These are phyloP conservation scores for Fistularia commersonii DNA, from an alignment of 2,797 vertebrate genomes.

Conservation along the genomic window DNA sequence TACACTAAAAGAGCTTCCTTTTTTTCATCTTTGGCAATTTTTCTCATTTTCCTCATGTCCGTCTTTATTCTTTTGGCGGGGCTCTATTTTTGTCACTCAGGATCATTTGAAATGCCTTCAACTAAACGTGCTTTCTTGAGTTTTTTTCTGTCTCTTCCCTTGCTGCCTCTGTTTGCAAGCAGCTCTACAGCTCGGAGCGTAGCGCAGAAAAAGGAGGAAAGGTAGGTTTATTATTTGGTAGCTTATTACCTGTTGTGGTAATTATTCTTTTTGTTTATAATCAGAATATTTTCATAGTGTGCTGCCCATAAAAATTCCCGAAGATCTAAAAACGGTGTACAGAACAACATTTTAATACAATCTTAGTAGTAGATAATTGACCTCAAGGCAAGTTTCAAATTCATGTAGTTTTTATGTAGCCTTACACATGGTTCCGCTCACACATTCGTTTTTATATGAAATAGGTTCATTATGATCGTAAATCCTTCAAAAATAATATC, in stretches of 20 bases:
- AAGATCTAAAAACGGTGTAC: neutral
- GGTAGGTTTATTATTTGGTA: conserved; percentile 51
- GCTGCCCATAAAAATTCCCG: neutral
- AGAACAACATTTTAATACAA: neutral
- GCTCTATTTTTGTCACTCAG: too few relatives aligned
- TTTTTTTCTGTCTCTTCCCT: conserved; percentile 20
- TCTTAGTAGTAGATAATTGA: too few relatives aligned
- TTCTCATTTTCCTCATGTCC: too few relatives aligned
- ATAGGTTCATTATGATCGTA: too few relatives aligned
- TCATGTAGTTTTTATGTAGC: too few relatives aligned
- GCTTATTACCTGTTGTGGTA: conserved; percentile 3
- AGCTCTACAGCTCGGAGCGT: conserved; percentile 75
- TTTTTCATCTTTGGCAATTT: too few relatives aligned
- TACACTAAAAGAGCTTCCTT: too few relatives aligned
- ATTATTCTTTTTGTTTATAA: neutral
- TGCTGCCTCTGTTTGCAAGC: conserved; percentile 47
- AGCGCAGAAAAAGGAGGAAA: conserved; percentile 70
- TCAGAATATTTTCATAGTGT: neutral
- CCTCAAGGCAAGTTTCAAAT: too few relatives aligned
- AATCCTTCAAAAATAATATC: too few relatives aligned
- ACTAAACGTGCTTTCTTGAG: conserved; percentile 12
- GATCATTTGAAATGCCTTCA: conserved; percentile 6
- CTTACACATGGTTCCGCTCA: too few relatives aligned
- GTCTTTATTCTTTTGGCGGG: too few relatives aligned
- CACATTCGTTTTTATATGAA: too few relatives aligned